Percentiles rank a stretch among this genome's conserved stretches.
Conservation (phyloP, 2,113 vertebrate species). For the Dryoscopus gambensis region DNA sequence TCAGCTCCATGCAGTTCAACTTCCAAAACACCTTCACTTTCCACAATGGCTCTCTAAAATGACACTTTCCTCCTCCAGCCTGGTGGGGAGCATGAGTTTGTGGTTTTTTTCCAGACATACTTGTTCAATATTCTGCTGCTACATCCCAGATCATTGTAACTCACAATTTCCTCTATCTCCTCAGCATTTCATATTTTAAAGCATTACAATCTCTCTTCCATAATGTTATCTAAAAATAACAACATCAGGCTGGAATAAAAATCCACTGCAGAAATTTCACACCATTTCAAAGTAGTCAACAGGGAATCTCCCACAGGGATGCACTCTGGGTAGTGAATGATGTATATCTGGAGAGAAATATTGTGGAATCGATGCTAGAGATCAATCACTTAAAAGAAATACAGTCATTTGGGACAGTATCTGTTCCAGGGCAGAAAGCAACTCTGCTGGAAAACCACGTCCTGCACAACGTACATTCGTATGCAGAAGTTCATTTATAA, state of each 20-base stretch:
- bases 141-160: background rate
- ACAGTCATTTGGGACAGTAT: background rate
- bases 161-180: background rate
- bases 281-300: background rate
- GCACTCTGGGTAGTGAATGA: background rate
- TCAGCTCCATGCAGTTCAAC: background rate
- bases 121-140: background rate
- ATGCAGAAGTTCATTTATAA: background rate
- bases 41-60: background rate
- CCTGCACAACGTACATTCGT: background rate
- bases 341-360: background rate
- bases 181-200: background rate
- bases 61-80: background rate
- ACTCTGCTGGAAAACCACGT: background rate
- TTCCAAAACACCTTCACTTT: background rate
- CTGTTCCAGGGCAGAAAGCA: background rate
- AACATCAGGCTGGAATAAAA: background rate
- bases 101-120: background rate
- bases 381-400: conserved; percentile 43
- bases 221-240: background rate
- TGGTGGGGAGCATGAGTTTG: background rate
- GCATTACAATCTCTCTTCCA: background rate
- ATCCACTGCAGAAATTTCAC: background rate
- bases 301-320: background rate
- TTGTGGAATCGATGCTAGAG: background rate